Evolutionary conservation across 2,113 vertebrate genomes (phyloP), one percentile per base, ranked within the genome.

Genomic region (Scopus umbretta): DNA sequence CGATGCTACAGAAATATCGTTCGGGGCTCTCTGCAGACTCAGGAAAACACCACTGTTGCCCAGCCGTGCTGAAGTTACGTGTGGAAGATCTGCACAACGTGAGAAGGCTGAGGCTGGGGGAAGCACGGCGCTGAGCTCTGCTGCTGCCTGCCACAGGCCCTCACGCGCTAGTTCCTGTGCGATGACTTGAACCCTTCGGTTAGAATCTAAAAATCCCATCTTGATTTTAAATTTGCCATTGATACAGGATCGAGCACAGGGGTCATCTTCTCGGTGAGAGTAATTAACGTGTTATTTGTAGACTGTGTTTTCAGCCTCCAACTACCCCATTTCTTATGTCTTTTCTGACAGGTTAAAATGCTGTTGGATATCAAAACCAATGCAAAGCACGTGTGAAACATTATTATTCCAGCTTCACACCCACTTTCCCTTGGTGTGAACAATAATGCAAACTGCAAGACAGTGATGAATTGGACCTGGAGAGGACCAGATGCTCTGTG

Each of bases 331-430:
- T 29, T 27, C 75, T 34, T 1, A 6, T 4, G 62, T 61, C 76
- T 65, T 43, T 47, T 5, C 71, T 8, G 80, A 40, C 14, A 5
- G 47, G 43, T 11, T 62, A 22, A 13, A 49, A 32, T 10, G 67
- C 55, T 67, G 75, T 4, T n/a, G 73, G 73, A 12, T n/a, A 49
- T 80, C 94, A 73, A 89, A 80, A 34, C 84, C 91, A n/a, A 40
- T 6, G 92, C 84, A 91, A 87, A 94, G 73, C 58, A 11, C 95
- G 92, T 91, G 95, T 73, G 91, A 97, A 97, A 90, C 89, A 79
- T 96, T 82, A 85, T 95, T 90, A 95, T 97, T 96, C 94, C 95
- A 95, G 82, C 95, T 97, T 95, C 96, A 96, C 95, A 96, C 95
- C 96, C 91, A 65, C 95, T 91, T 91, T 53, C 45, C 91, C 89